Base-by-base conservation (phyloP, 2,888 invertebrate genomes). In the Megaustenia siamemsis region DNA sequence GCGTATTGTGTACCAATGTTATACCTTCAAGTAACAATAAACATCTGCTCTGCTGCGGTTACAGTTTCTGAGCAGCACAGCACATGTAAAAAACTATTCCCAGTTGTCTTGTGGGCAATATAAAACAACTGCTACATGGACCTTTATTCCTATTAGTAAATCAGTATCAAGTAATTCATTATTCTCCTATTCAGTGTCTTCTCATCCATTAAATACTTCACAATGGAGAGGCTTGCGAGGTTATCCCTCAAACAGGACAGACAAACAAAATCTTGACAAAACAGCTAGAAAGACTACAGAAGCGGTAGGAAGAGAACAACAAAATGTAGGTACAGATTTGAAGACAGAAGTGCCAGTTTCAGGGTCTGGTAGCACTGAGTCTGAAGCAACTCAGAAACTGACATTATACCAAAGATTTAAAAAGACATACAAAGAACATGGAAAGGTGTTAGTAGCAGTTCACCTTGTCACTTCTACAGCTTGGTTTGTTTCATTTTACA, bases 381-480 rank as follows among this genome's bases (percentile, higher is more conserved):
- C 43, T n/a, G 71, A 71, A 28, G 28, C 45, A 15, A 3, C 32
- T 18, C 49, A 89, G 68, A 86, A 97, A 93, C 92, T 94, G 89
- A 95, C 96, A 0, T 93, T 98, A 3, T 96, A 97, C 92, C 96
- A 97, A 90, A 96, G 96, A 92, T 98, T 99, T 94, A 98, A 98
- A 94, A 95, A 96, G 92, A 97, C 98, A 96, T 97, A 97, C 93
- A 97, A 97, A 93, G 97, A 98, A 93, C 99, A 99, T 94, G 99
- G 99, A 97, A 98, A 99, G 94, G 97, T 99, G 82, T 95, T 98
- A 84, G 95, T 99, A 84, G 99, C 98, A 6, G 99, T 99, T 3
- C 99, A 99, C 94, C 92, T 97, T 77, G 95, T 96, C 32, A 98
- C 98, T 18, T 99, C 98, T 2, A 95, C 96, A 53, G 95, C 96